Percentiles rank a stretch among this genome's conserved stretches.
Conservation (phyloP, 2,888 invertebrate species). For the Tromatobia lineatoria region DNA sequence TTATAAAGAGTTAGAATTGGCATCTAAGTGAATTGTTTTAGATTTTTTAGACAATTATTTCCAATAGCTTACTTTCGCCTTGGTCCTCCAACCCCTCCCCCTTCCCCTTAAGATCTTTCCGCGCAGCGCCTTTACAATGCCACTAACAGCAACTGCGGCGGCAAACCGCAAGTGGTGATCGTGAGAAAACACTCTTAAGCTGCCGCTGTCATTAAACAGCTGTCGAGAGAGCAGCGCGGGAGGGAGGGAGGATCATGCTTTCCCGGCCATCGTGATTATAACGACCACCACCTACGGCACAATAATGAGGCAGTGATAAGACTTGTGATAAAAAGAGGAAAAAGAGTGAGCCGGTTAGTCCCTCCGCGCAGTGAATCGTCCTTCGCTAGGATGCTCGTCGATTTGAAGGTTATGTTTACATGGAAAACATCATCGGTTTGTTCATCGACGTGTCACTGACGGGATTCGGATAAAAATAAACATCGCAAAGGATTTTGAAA, state of each 20-base stretch:
- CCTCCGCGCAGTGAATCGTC: background rate
- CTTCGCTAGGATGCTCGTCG: conserved; percentile 2
- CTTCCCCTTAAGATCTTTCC: too few species aligned
- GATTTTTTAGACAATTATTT: too few species aligned
- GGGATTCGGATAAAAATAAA: background rate
- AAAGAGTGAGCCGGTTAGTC: background rate
- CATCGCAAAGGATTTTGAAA: background rate
- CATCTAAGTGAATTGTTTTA: too few species aligned
- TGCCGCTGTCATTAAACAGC: conserved; percentile 38
- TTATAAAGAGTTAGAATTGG: too few species aligned
- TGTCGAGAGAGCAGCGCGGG: conserved; percentile 28
- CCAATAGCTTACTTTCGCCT: too few species aligned
- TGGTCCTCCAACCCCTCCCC: too few species aligned
- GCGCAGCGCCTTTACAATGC: too few species aligned
- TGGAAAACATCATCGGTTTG: conserved; percentile 1
- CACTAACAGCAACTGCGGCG: too few species aligned
- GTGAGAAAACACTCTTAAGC: background rate
- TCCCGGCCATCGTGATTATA: conserved; percentile 2
- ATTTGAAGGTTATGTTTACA: conserved; percentile 70
- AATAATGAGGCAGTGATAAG: conserved; percentile 23
- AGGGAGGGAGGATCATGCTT: conserved; percentile 46
- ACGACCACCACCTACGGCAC: background rate
- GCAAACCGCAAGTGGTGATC: conserved; percentile 18
- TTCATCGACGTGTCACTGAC: conserved; percentile 11
- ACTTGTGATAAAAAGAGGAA: background rate